Evolutionary conservation across 2,113 vertebrate genomes (phyloP).

Genomic region (Heterocephalus glaber): DNA sequence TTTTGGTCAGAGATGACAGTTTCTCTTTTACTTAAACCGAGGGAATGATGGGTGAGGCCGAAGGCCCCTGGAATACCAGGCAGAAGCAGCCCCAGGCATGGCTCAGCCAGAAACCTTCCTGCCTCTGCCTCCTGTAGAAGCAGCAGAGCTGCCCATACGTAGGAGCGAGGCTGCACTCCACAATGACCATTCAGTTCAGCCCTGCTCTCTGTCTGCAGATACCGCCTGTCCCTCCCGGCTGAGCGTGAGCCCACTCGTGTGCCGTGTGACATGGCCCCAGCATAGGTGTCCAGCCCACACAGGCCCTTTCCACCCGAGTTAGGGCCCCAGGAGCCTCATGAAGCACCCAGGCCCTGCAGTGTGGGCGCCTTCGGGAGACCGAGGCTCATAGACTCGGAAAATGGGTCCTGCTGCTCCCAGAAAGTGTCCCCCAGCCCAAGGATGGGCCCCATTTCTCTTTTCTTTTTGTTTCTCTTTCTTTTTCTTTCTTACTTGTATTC

Average conservation of each 20-base stretch:
- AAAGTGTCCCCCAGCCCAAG: neutral
- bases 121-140: neutral
- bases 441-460: neutral
- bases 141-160: neutral
- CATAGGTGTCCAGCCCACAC: neutral
- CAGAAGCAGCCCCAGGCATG: neutral
- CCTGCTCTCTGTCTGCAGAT: neutral
- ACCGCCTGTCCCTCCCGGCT: neutral
- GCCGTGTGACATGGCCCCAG: neutral
- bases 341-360: neutral
- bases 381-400: neutral
- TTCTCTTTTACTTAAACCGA: neutral
- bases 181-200: neutral
- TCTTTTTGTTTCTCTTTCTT: neutral
- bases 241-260: fast-evolving
- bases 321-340: neutral
- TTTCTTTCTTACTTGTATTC: neutral
- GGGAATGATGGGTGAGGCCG: fast-evolving
- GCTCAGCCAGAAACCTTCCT: neutral
- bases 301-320: neutral
- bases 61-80: neutral
- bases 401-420: fast-evolving
- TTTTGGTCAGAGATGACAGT: neutral
- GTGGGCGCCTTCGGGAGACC: neutral
- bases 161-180: neutral